Conservation (phyloP, 2,797 vertebrate genomes). For the Siniperca obscura region DNA sequence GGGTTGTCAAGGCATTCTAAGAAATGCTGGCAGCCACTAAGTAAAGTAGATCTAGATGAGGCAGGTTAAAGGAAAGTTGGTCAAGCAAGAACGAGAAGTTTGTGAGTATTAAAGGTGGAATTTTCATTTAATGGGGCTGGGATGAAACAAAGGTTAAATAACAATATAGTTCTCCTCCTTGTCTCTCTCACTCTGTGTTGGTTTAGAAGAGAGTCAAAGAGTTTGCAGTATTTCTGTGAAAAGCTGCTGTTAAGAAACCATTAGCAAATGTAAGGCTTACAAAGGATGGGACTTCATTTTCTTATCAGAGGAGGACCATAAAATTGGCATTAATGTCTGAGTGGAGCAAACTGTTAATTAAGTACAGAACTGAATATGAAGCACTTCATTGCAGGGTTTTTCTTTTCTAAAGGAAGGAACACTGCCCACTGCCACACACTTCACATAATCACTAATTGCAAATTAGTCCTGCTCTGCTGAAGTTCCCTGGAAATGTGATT, state of each 20-base stretch:
- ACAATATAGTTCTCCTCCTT: not conserved
- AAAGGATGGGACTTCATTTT: not conserved
- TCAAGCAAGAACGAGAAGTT: not conserved
- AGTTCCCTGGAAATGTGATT: slow-evolving; percentile 36
- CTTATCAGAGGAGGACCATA: slow-evolving; percentile 21
- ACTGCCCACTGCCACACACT: not conserved
- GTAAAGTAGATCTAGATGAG: not conserved
- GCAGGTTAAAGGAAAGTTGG: not conserved
- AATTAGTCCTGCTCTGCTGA: not conserved
- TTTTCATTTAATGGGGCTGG: not conserved
- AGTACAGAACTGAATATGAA: not conserved
- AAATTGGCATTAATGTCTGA: not conserved
- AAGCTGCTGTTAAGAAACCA: slow-evolving; percentile 16
- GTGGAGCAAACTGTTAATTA: slow-evolving; percentile 19
- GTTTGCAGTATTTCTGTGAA: slow-evolving; percentile 20
- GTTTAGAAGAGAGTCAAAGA: not conserved
- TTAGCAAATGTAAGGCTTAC: not conserved
- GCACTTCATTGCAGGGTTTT: not conserved
- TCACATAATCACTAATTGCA: slow-evolving; percentile 10
- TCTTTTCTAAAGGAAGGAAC: not conserved
- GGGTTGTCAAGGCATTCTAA: not conserved
- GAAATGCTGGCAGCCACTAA: not conserved
- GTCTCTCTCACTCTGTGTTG: not conserved
- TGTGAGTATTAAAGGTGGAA: not conserved
- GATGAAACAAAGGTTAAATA: not conserved